A percentile compares a stretch with the other conserved stretches of the same genome.
Conservation (phyloP, 2,888 invertebrate species). For the Mylabris sibirica region DNA sequence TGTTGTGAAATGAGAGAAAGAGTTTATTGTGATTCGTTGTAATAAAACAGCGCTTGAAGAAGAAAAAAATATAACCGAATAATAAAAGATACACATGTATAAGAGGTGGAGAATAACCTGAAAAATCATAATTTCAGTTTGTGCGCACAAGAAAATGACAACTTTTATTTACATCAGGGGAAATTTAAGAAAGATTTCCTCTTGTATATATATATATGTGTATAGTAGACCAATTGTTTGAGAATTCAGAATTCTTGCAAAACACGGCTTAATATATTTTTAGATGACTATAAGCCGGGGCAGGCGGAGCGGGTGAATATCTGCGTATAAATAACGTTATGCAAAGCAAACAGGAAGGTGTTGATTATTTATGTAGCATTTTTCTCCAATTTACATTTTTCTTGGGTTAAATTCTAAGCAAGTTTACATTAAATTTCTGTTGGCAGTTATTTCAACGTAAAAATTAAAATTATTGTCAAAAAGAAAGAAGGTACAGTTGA, state of each 20-base stretch:
- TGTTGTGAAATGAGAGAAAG: background rate
- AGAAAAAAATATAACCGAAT: constrained; percentile 5
- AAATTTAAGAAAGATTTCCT: constrained; percentile 59
- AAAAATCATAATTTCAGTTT: constrained; percentile 50
- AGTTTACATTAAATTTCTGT: constrained; percentile 58
- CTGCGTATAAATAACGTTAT: constrained; percentile 52
- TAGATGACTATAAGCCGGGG: constrained; percentile 38
- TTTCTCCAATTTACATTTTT: constrained; percentile 61
- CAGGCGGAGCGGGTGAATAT: background rate
- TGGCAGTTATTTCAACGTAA: constrained; percentile 46
- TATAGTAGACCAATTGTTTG: constrained; percentile 52
- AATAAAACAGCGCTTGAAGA: constrained; percentile 17
- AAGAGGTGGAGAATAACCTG: constrained; percentile 23
- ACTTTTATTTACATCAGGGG: constrained; percentile 61
- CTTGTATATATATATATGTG: too few relatives aligned
- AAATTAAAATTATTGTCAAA: too few relatives aligned
- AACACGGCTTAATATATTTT: constrained; percentile 57
- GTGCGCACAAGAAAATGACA: constrained; percentile 54
- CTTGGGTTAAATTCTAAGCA: constrained; percentile 55
- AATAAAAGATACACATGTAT: constrained; percentile 29
- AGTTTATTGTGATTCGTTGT: constrained; percentile 7
- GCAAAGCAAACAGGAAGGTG: constrained; percentile 59
- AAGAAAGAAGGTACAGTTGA: background rate
- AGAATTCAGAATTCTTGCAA: constrained; percentile 51
- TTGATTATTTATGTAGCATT: constrained; percentile 61